phyloP scores from a whole-genome alignment of 2,113 vertebrate genomes.

The Halichoeres trimaculatus region DNA sequence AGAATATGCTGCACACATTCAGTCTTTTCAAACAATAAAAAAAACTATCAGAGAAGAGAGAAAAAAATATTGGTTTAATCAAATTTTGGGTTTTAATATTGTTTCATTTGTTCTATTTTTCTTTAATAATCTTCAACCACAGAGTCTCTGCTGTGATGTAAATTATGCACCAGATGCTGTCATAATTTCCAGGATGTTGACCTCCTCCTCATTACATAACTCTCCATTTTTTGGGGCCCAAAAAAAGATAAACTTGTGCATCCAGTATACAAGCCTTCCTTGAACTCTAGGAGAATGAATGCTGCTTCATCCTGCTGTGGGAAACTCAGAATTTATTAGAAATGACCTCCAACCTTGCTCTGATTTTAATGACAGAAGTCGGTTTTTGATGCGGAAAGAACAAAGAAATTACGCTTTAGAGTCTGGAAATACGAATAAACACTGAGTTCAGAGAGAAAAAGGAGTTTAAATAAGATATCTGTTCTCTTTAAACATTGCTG shows the following conservation, averaged over 20 bases:
- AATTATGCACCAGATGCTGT: neutral
- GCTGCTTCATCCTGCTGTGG: slow-evolving; percentile 4
- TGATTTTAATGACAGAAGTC: neutral
- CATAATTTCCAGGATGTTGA: slow-evolving; percentile 43
- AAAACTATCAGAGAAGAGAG: no score
- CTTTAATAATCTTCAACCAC: neutral
- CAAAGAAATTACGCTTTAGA: neutral
- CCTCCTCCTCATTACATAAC: slow-evolving; percentile 40
- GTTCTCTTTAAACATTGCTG: slow-evolving; percentile 2
- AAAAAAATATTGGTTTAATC: no score
- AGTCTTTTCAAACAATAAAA: no score
- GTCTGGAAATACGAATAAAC: neutral
- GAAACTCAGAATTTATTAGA: neutral
- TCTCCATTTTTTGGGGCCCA: neutral
- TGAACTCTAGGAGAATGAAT: neutral
- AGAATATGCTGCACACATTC: no score
- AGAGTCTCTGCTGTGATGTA: neutral
- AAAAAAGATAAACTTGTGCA: slow-evolving; percentile 15
- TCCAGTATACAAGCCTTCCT: neutral
- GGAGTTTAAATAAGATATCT: neutral
- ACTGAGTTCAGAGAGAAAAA: neutral
- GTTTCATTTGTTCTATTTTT: neutral
- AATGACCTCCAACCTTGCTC: neutral
- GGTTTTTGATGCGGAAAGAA: slow-evolving; percentile 13
- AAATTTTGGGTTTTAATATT: no score